phyloP scores from a whole-genome alignment of 2,888 invertebrate species.

The Microctonus brassicae region DNA sequence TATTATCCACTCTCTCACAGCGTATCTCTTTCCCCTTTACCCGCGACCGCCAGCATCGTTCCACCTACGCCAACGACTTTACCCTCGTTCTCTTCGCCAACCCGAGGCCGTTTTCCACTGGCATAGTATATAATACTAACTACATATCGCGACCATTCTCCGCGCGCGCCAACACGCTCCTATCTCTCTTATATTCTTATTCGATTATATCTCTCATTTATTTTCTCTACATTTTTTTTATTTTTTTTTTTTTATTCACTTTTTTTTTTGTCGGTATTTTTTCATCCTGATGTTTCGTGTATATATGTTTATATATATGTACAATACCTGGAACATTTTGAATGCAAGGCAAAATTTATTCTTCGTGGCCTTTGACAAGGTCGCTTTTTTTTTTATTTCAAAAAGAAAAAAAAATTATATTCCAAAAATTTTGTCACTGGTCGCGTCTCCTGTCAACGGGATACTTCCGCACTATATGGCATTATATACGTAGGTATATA shows the following conservation, averaged over 20 bases:
- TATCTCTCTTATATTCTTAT: constrained; percentile 13
- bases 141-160: constrained; percentile 21
- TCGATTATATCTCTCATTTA: constrained; percentile 6
- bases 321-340: neutral
- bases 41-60: constrained; percentile 2
- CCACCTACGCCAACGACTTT: constrained; percentile 26
- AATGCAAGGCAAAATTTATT: neutral
- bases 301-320: neutral
- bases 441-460: constrained; percentile 13
- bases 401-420: too few relatives aligned
- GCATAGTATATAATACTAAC: neutral
- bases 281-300: too few relatives aligned
- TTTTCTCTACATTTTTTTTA: neutral
- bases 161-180: constrained; percentile 4
- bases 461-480: too few relatives aligned
- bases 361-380: constrained; percentile 7
- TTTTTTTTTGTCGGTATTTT: too few relatives aligned
- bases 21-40: neutral
- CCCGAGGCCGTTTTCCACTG: constrained; percentile 7
- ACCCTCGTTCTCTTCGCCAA: constrained; percentile 19
- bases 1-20: constrained; percentile 55
- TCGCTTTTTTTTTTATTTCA: constrained; percentile 18
- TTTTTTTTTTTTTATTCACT: neutral
- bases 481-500: too few relatives aligned
- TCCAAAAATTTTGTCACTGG: constrained; percentile 35